A percentile compares a stretch with the other conserved stretches of the same genome.
Conservation (phyloP, 2,888 invertebrate genomes). For the Holacanthella duospinosa region DNA sequence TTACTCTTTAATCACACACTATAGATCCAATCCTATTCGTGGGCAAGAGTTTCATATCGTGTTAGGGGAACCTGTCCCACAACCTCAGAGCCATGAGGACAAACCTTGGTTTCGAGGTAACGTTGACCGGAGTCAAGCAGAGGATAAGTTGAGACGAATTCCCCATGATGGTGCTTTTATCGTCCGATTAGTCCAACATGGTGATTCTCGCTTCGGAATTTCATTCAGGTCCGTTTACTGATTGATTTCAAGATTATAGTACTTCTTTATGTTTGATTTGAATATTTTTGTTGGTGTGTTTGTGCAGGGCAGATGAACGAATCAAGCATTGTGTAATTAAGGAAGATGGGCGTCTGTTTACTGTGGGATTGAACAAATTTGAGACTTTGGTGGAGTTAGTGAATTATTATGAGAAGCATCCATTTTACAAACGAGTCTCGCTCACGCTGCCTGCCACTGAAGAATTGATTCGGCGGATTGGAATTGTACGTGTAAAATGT, state of each 20-base stretch:
- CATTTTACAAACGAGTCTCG: conserved; percentile 82
- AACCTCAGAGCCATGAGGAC: conserved; percentile 85
- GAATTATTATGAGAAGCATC: conserved; percentile 77
- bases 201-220: conserved; percentile 64
- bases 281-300: conserved; percentile 5
- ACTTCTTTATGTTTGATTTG: neutral
- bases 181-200: conserved; percentile 55
- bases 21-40: conserved; percentile 70
- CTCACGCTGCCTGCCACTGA: conserved; percentile 73
- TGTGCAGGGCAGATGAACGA: conserved; percentile 70
- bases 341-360: conserved; percentile 79
- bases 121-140: conserved; percentile 69
- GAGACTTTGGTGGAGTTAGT: conserved; percentile 93
- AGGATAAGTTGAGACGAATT: conserved; percentile 73
- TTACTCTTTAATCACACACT: conserved; percentile 81
- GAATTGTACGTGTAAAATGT: conserved; percentile 12
- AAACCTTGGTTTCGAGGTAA: conserved; percentile 85
- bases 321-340: conserved; percentile 95
- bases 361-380: conserved; percentile 82
- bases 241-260: neutral
- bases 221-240: conserved; percentile 46
- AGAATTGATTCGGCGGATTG: conserved; percentile 48
- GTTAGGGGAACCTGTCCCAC: conserved; percentile 55
- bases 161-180: conserved; percentile 88
- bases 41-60: conserved; percentile 49